phyloP scores from a whole-genome alignment of 2,888 invertebrate genomes.

The Drosophila lutescens region DNA sequence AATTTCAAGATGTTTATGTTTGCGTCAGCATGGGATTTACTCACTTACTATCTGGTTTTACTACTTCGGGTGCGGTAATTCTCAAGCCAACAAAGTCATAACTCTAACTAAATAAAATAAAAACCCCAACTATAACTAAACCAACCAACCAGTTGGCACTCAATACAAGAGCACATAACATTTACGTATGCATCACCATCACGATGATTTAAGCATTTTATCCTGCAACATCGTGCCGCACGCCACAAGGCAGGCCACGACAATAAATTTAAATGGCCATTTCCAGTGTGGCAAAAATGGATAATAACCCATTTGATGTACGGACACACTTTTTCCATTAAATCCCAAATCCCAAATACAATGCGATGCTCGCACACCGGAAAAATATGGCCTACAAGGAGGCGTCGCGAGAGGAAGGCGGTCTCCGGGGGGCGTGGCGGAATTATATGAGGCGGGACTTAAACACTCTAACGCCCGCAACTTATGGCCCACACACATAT shows the following conservation, averaged over 20 bases:
- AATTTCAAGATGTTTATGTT: slow-evolving; percentile 15
- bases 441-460: slow-evolving; percentile 31
- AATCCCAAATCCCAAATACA: slow-evolving; percentile 30
- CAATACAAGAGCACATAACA: slow-evolving; percentile 9
- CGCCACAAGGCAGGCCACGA: slow-evolving; percentile 25
- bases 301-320: slow-evolving; percentile 43
- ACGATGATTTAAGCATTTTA: slow-evolving; percentile 27
- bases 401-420: slow-evolving; percentile 2
- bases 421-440: not conserved
- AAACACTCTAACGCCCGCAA: slow-evolving; percentile 35
- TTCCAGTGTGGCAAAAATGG: slow-evolving; percentile 45
- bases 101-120: slow-evolving; percentile 17
- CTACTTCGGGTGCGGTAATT: slow-evolving; percentile 11
- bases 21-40: slow-evolving; percentile 17
- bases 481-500: slow-evolving; percentile 38
- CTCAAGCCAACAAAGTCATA: slow-evolving; percentile 5
- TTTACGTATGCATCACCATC: slow-evolving; percentile 21
- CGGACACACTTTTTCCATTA: slow-evolving; percentile 39
- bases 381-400: slow-evolving; percentile 27
- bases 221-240: slow-evolving; percentile 33
- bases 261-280: slow-evolving; percentile 45
- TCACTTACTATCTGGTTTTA: slow-evolving; percentile 22
- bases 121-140: not conserved
- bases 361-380: slow-evolving; percentile 34
- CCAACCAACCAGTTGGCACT: slow-evolving; percentile 25